phyloP scores from a whole-genome alignment of 23 tunicate species.

The Ascidia mentula region DNA sequence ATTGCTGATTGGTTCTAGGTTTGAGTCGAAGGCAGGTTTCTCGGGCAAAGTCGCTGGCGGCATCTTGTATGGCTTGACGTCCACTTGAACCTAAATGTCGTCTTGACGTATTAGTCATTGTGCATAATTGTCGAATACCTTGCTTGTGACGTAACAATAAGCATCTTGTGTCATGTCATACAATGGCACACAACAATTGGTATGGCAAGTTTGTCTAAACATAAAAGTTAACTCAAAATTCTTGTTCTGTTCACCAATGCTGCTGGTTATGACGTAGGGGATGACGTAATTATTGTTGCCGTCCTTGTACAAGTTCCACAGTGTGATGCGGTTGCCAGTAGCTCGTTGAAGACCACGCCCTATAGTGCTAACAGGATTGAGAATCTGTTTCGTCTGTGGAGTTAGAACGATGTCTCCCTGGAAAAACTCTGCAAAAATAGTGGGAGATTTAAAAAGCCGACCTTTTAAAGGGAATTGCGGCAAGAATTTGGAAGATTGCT shows the following conservation, averaged over 20 bases:
- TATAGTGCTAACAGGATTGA: background rate
- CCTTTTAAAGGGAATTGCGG: too few relatives aligned
- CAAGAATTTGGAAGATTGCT: too few relatives aligned
- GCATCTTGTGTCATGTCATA: too few relatives aligned
- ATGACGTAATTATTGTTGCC: constrained; percentile 36
- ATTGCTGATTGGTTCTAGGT: constrained; percentile 1
- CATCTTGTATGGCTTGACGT: constrained; percentile 22
- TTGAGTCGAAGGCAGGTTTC: constrained; percentile 28
- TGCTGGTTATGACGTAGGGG: constrained; percentile 22
- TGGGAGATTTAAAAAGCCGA: background rate
- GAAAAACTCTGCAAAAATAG: background rate
- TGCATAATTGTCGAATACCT: too few relatives aligned
- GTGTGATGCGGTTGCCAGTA: constrained; percentile 4
- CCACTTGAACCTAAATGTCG: constrained; percentile 17
- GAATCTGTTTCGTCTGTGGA: background rate
- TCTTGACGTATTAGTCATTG: too few relatives aligned
- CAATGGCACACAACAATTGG: too few relatives aligned
- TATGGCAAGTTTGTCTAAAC: too few relatives aligned
- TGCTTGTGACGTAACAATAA: too few relatives aligned
- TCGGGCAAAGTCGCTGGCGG: constrained; percentile 16
- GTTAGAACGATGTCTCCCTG: background rate
- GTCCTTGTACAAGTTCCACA: constrained; percentile 26
- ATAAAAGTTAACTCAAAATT: too few relatives aligned
- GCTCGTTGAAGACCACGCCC: background rate
- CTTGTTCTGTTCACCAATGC: too few relatives aligned